Percentiles rank a stretch among this genome's conserved stretches.
Conservation (phyloP, 2,888 invertebrate genomes). For the Zeuzera pyrina region DNA sequence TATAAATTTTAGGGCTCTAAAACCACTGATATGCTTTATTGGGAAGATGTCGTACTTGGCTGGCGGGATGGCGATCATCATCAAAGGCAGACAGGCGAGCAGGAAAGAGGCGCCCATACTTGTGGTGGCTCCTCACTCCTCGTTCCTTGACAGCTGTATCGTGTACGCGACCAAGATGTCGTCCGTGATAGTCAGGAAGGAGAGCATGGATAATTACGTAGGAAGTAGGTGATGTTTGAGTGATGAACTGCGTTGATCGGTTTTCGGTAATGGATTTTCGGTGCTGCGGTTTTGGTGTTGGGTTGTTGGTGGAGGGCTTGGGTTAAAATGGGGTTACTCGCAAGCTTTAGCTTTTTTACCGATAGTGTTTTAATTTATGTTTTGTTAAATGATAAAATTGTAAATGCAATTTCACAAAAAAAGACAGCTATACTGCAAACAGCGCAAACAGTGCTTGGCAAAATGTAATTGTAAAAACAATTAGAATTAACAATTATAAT, state of each 20-base stretch:
- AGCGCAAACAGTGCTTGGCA: too few relatives aligned
- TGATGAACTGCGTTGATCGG: slow-evolving; percentile 16
- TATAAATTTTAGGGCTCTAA: slow-evolving; percentile 69
- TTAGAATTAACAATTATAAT: too few relatives aligned
- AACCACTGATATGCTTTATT: slow-evolving; percentile 80
- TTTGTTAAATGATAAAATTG: too few relatives aligned
- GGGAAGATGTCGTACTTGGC: slow-evolving; percentile 82
- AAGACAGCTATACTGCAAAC: too few relatives aligned
- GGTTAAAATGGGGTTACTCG: too few relatives aligned
- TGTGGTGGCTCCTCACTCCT: slow-evolving; percentile 90
- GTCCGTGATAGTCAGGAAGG: slow-evolving; percentile 86
- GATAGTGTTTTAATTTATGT: too few relatives aligned
- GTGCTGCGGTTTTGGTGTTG: slow-evolving; percentile 16
- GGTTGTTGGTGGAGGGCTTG: slow-evolving; percentile 2
- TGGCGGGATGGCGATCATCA: slow-evolving; percentile 83
- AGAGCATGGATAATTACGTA: slow-evolving; percentile 86
- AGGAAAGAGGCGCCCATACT: slow-evolving; percentile 88
- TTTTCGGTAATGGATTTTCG: slow-evolving; percentile 16
- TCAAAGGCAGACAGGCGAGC: slow-evolving; percentile 83
- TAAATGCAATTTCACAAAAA: too few relatives aligned
- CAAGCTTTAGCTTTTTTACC: too few relatives aligned
- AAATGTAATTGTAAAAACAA: too few relatives aligned
- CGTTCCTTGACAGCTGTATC: slow-evolving; percentile 90
- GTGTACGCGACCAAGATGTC: slow-evolving; percentile 88
- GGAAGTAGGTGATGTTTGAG: slow-evolving; percentile 85